Evolutionary conservation across 2,888 invertebrate genomes (phyloP), one percentile per base, ranked within the genome.

Genomic region (Prenolepis imparis): DNA sequence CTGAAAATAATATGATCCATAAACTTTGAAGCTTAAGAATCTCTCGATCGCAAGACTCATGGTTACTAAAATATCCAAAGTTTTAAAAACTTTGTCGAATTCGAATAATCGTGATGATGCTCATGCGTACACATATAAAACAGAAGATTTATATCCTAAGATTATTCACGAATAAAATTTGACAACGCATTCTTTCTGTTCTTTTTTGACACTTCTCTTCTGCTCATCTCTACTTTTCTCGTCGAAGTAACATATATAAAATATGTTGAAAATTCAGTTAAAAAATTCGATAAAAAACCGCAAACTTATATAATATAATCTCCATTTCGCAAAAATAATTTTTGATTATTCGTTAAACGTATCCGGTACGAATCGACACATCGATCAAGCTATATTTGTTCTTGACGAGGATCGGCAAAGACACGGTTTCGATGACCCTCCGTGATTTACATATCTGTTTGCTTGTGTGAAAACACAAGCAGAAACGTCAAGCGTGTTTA

Each of bases 401-500:
- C 68, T 66, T 39, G 52, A 24, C 11, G 68, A 67, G 67, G n/a
- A 66, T 24, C 39, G 32, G 21, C 32, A 32, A 15, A 15, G 15
- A 8, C 24, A 48, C 24, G 68, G 5, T n/a, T 48, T n/a, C 44
- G 74, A 21, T 5, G 55, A 5, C 39, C 28, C 41, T 68, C 41
- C 11, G 28, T 77, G 70, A 77, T 77, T 77, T 67, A n/a, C n/a
- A n/a, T n/a, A 77, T 77, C 55, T 68, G 28, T 77, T 67, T 41
- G 55, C 41, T 41, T n/a, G n/a, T n/a, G 68, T n/a, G 68, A 68
- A 68, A 57, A 77, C 48, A 75, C n/a, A 57, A 59, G 57, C 44
- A 41, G 64, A 59, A 59, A 68, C 73, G 75, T 84, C 84, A 75
- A 66, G 24, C 87, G 66, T 61, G 36, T 70, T 59, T 63, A 52